phyloP scores from a whole-genome alignment of 2,113 vertebrate species.

The Pseudorhombus dupliciocellatus region DNA sequence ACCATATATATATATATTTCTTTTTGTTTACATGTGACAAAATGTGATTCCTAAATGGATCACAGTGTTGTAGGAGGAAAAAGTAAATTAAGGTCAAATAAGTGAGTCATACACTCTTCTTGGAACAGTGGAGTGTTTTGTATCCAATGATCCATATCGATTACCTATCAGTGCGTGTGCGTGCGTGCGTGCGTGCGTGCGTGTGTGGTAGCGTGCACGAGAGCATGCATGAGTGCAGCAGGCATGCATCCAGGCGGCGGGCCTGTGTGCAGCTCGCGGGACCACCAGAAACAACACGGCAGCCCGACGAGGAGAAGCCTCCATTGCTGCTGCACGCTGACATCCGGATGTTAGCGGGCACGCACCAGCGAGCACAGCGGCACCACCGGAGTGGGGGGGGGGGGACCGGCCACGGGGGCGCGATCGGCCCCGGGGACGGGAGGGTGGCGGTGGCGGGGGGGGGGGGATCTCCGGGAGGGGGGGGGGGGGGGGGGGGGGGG shows the following conservation, averaged over 20 bases:
- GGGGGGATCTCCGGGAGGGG: too few relatives aligned
- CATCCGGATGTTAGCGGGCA: neutral
- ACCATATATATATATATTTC: too few relatives aligned
- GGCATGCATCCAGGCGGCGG: slow-evolving; percentile 56
- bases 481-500: too few relatives aligned
- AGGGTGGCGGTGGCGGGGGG: too few relatives aligned
- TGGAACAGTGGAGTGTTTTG: slow-evolving; percentile 1
- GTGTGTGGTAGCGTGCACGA: neutral
- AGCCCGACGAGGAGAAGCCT: neutral
- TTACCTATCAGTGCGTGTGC: neutral
- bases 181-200: slow-evolving; percentile 7
- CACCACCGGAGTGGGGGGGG: too few relatives aligned
- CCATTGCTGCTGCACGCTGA: neutral
- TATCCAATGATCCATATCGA: slow-evolving; percentile 25
- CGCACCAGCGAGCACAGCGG: neutral
- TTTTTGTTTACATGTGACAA: too few relatives aligned
- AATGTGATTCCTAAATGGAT: too few relatives aligned
- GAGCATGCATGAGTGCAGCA: slow-evolving; percentile 35
- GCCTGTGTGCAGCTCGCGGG: slow-evolving; percentile 27
- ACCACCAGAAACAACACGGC: neutral
- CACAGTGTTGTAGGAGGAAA: neutral
- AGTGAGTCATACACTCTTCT: neutral
- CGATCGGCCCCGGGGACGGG: too few relatives aligned
- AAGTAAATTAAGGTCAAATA: neutral
- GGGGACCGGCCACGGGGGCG: too few relatives aligned